A percentile compares a stretch with the other conserved stretches of the same genome.
Evolutionary conservation across 2,888 invertebrate species (phyloP).

Genomic region (Xanthia icteritia): DNA sequence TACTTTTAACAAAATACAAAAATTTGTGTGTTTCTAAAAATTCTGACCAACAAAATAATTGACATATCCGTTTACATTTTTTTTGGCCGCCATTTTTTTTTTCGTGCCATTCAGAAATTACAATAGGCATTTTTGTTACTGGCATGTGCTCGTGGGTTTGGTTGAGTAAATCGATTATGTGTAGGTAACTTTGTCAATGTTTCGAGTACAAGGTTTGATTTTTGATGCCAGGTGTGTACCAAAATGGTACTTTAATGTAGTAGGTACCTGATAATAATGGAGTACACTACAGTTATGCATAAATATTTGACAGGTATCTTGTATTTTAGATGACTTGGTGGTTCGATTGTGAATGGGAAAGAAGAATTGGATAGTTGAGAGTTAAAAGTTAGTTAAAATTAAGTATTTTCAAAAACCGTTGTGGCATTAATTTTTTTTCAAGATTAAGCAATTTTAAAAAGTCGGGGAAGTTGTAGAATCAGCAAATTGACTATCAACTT

Average conservation of each 20-base stretch:
- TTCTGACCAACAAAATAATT: constrained; percentile 66
- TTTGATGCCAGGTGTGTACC: constrained; percentile 32
- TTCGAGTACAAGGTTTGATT: constrained; percentile 3
- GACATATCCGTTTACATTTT: constrained; percentile 73
- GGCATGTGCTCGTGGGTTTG: constrained; percentile 10
- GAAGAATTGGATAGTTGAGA: not conserved
- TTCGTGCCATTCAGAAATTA: constrained; percentile 8
- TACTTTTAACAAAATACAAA: constrained; percentile 43
- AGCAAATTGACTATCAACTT: too few relatives aligned
- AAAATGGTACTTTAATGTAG: not conserved
- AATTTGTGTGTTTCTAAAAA: constrained; percentile 39
- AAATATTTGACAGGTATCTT: constrained; percentile 20
- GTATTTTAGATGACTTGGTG: not conserved
- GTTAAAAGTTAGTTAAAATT: not conserved
- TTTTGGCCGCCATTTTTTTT: constrained; percentile 41
- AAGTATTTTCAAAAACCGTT: not conserved
- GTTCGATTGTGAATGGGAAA: not conserved
- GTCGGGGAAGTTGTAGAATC: too few relatives aligned
- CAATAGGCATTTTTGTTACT: constrained; percentile 33
- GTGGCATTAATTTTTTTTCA: not conserved
- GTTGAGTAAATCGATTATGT: constrained; percentile 40
- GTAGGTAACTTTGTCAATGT: not conserved
- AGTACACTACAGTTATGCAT: not conserved
- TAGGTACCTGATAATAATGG: not conserved
- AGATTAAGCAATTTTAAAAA: not conserved